phyloP scores from a whole-genome alignment of 2,888 invertebrate species.

The Rosalia funebris region DNA sequence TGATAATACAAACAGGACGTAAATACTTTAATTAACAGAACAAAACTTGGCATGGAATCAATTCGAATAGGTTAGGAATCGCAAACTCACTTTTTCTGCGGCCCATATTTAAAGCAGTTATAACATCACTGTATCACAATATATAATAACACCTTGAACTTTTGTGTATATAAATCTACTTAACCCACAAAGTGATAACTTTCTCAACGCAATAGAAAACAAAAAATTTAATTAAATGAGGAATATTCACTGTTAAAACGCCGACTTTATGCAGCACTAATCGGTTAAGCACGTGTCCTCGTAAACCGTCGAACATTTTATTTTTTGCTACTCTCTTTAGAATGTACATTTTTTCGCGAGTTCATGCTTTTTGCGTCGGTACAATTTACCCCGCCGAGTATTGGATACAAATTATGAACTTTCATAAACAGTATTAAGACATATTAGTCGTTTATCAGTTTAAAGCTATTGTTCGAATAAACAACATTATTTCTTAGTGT shows the following conservation, averaged over 20 bases:
- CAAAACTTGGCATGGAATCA: constrained; percentile 6
- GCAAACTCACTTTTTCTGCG: constrained; percentile 20
- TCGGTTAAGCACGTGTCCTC: constrained; percentile 17
- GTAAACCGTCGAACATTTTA: constrained; percentile 3
- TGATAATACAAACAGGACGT: too few relatives aligned
- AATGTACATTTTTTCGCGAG: constrained; percentile 1
- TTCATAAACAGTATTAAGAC: too few relatives aligned
- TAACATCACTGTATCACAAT: not conserved
- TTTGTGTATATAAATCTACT: too few relatives aligned
- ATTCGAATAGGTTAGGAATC: not conserved
- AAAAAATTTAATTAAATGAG: not conserved
- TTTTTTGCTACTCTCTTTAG: constrained; percentile 9
- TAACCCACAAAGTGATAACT: too few relatives aligned
- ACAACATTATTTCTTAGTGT: too few relatives aligned
- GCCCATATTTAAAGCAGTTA: constrained; percentile 13
- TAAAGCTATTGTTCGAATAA: too few relatives aligned
- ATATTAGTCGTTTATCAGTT: too few relatives aligned
- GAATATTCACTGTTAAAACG: constrained; percentile 1
- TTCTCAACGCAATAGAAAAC: not conserved
- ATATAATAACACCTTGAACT: not conserved
- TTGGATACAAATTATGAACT: too few relatives aligned
- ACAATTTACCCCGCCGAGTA: too few relatives aligned
- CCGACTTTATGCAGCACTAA: constrained; percentile 1
- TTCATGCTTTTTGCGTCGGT: constrained; percentile 1
- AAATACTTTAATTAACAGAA: too few relatives aligned